Evolutionary conservation across 1,140 invertebrate genomes (phyloP), one percentile per base, ranked within the genome.

Genomic region (Drosophila parvula): DNA sequence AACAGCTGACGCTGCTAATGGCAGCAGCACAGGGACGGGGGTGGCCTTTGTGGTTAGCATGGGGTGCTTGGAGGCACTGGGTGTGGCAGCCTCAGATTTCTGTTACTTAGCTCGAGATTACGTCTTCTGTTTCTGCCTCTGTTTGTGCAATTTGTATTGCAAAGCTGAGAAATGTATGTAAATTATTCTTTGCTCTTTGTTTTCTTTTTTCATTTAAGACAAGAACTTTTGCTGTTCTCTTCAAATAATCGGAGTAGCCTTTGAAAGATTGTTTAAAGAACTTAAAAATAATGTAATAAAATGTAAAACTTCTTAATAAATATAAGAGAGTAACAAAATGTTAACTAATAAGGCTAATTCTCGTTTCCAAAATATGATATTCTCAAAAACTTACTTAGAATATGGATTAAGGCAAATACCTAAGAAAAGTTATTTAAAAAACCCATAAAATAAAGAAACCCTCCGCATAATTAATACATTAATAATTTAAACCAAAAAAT

Each of bases 1-100:
- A 83, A 83, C 80, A 82, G 80, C 80, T 82, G 80, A 83, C 80
- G 80, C 80, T 74, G 79, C 79, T 81, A 79, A 79, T 79, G 77
- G 55, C 56, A 53, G 51, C 32, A 16, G 16, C n/a, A 18, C 3
- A 9, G 27, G 10, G 16, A 28, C 30, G 44, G 58, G 53, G 51
- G 51, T 59, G 47, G 44, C 3, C 3, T 16, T 34, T 56, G 40
- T 45, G 50, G 45, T 55, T 58, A 38, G 9, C 12, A n/a, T 18
- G 38, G 32, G 18, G 9, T 18, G 5, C 9, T 18, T 44, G 4
- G 41, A 10, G 47, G 3, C 3, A 40, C 40, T 48, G 55, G 40
- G 47, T 57, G 65, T 53, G 57, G 28, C 51, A 8, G 27, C 44
- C 41, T 44, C 56, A 71, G 44, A 80, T 76, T 65, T 63, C 41